Evolutionary conservation across 1,140 invertebrate genomes (phyloP).

Genomic region (Odontomachus brunneus): DNA sequence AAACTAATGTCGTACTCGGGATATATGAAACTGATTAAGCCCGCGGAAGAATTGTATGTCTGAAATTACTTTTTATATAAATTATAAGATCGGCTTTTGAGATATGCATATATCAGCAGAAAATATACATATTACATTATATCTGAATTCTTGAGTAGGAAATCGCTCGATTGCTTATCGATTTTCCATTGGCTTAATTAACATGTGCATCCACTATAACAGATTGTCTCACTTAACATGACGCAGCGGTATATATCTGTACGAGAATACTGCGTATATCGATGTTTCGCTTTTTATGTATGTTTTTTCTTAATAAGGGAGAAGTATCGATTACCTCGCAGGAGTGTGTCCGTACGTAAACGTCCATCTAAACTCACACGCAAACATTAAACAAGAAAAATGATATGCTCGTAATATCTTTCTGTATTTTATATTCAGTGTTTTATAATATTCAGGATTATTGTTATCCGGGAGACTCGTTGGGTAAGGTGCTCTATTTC

Average conservation of each 20-base stretch:
- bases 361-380: slow-evolving; percentile 18
- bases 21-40: slow-evolving; percentile 22
- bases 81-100: background rate
- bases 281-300: slow-evolving; percentile 65
- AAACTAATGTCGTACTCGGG: slow-evolving; percentile 11
- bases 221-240: slow-evolving; percentile 38
- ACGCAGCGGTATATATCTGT: slow-evolving; percentile 35
- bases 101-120: background rate
- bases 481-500: slow-evolving; percentile 84
- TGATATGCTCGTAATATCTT: slow-evolving; percentile 66
- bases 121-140: background rate
- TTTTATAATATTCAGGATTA: slow-evolving; percentile 77
- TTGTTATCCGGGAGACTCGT: slow-evolving; percentile 82
- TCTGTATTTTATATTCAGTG: slow-evolving; percentile 79
- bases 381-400: slow-evolving; percentile 53
- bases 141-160: background rate
- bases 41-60: background rate
- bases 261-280: slow-evolving; percentile 52
- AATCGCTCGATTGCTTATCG: background rate
- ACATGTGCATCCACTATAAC: slow-evolving; percentile 17
- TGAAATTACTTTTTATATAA: slow-evolving; percentile 12
- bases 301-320: slow-evolving; percentile 55
- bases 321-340: slow-evolving; percentile 47
- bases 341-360: slow-evolving; percentile 56
- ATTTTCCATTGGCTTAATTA: slow-evolving; percentile 35